Evolutionary conservation across 2,113 vertebrate genomes (phyloP).

Genomic region (Leucoraja erinaceus): DNA sequence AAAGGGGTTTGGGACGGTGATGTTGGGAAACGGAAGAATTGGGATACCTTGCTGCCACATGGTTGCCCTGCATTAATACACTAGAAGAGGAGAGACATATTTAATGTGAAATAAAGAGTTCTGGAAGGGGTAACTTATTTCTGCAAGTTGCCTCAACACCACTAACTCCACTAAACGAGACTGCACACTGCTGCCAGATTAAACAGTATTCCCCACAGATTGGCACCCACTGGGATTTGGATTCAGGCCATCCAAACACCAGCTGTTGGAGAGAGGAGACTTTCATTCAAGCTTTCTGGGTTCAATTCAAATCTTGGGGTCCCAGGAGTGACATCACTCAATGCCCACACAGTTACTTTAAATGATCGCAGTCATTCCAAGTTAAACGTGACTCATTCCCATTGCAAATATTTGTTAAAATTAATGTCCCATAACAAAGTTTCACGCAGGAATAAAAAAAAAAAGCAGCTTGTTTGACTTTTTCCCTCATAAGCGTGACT

Average conservation of each 20-base stretch:
- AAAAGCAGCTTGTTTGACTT: neutral
- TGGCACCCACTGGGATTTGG: neutral
- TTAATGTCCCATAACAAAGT: neutral
- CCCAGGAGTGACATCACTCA: neutral
- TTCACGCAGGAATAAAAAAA: neutral
- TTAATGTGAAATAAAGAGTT: neutral
- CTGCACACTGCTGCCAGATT: neutral
- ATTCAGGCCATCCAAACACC: neutral
- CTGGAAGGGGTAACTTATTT: neutral
- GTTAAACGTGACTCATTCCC: neutral
- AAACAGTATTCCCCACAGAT: neutral
- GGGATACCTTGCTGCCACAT: neutral
- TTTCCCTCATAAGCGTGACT: neutral
- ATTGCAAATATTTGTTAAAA: constrained; percentile 19
- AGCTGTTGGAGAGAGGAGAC: constrained; percentile 7
- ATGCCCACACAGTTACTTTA: neutral
- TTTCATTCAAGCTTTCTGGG: neutral
- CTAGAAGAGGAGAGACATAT: neutral
- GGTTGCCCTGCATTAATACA: neutral
- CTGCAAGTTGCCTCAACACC: neutral
- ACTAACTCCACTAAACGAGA: neutral
- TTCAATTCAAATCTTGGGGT: neutral
- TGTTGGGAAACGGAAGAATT: neutral
- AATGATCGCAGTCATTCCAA: neutral
- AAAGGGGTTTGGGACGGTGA: neutral